Evolutionary conservation across 2,888 invertebrate species (phyloP), one percentile per base, ranked within the genome.

Genomic region (Lepetodrilus schrolli): DNA sequence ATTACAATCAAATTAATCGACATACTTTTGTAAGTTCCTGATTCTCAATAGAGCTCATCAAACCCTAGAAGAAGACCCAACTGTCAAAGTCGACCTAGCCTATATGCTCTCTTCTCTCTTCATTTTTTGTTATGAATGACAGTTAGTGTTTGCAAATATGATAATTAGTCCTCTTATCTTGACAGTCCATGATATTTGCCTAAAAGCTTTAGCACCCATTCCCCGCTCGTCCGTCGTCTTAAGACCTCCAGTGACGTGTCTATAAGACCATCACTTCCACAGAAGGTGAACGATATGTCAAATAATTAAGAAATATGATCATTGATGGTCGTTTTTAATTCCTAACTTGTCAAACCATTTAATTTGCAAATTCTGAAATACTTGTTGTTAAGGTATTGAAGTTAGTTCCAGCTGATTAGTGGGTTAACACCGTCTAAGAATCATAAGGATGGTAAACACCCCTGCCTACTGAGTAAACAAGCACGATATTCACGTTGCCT

Each of bases 301-400:
- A 66, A 47, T 72, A 65, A 72, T 72, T 72, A 72, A 72, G 72
- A 72, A 72, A 72, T 72, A 72, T 58, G 72, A 65, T 58, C 38
- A 17, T 72, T 58, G 65, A 72, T 65, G 21, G 72, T 48, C 47
- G 48, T 48, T 47, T n/a, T 48, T 72, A 48, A 72, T 72, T 72
- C 58, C 34, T 47, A 48, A 36, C 65, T 65, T 72, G 72, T 72
- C 65, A 58, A 58, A 66, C 65, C 72, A 20, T 58, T 72, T 72
- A 72, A 65, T 70, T 70, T 70, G 70, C 51, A 30, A 72, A 72
- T 34, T 20, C 37, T 30, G 51, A 72, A 72, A 72, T 47, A 72
- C 65, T 66, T 66, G 66, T 72, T 72, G 65, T 65, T 26, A 65
- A 47, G 65, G 48, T 66, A 48, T 43, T 30, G 30, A 36, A 48